phyloP scores from a whole-genome alignment of 2,888 invertebrate genomes.

The Boloria selene region DNA sequence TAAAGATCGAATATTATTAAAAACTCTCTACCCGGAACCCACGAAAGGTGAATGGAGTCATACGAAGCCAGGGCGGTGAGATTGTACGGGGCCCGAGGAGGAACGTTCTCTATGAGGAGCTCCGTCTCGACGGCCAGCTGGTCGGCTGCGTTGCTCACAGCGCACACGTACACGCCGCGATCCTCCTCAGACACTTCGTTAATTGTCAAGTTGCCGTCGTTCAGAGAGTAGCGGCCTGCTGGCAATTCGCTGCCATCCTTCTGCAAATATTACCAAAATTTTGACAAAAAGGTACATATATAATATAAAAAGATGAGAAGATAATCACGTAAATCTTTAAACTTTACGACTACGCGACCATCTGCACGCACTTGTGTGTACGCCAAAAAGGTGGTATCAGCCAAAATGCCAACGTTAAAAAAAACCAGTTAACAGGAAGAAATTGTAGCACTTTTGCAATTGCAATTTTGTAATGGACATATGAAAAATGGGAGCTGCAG shows the following conservation, averaged over 20 bases:
- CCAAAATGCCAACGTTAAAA: too few species aligned
- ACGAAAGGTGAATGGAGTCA: constrained; percentile 88
- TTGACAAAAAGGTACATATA: not conserved
- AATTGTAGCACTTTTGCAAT: too few species aligned
- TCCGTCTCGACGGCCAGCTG: constrained; percentile 91
- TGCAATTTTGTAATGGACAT: too few species aligned
- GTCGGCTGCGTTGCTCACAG: constrained; percentile 93
- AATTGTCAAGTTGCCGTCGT: constrained; percentile 92
- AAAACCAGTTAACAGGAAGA: too few species aligned
- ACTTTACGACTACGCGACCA: too few species aligned
- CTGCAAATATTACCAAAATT: constrained; percentile 61
- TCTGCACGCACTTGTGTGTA: too few species aligned
- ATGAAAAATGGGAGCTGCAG: too few species aligned
- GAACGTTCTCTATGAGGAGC: constrained; percentile 91
- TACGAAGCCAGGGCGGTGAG: constrained; percentile 88
- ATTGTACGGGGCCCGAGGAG: constrained; percentile 95
- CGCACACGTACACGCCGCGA: constrained; percentile 92
- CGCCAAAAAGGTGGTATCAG: too few species aligned
- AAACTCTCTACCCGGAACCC: constrained; percentile 87
- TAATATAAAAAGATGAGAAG: too few species aligned
- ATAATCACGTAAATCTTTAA: too few species aligned
- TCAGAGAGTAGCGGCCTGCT: constrained; percentile 84
- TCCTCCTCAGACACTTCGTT: constrained; percentile 91
- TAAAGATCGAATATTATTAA: too few species aligned
- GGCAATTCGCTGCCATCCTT: constrained; percentile 89